A percentile compares a stretch with the other conserved stretches of the same genome.
Evolutionary conservation across 2,113 vertebrate genomes (phyloP).

Genomic region (Solenodon paradoxus): DNA sequence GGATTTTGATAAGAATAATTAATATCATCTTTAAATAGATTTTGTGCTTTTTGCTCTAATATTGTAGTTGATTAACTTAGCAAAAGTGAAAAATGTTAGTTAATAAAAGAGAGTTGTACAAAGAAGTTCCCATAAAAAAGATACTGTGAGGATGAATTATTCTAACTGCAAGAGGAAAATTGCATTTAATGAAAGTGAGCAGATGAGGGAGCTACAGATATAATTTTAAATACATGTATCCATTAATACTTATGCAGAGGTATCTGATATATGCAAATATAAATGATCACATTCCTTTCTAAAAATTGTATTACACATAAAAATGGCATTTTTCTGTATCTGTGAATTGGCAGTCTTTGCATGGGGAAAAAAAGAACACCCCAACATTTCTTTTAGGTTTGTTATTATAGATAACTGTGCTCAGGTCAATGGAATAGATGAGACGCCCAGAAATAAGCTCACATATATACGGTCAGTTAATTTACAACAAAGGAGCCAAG

Average conservation of each 20-base stretch:
- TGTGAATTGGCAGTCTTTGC: background rate
- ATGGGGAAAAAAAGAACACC: background rate
- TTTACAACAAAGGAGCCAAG: too few species aligned
- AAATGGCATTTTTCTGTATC: background rate
- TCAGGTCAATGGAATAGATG: too few species aligned
- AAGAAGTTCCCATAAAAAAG: background rate
- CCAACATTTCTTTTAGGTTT: background rate
- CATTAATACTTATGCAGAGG: background rate
- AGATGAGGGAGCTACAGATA: slow-evolving; percentile 55
- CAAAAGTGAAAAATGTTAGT: background rate
- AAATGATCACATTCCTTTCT: background rate
- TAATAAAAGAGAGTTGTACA: background rate
- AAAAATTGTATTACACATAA: background rate
- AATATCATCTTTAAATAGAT: background rate
- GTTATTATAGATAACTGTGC: background rate
- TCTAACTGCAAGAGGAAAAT: background rate
- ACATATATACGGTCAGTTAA: too few species aligned
- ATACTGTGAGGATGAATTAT: background rate
- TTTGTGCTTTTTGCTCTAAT: slow-evolving; percentile 5
- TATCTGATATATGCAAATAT: background rate
- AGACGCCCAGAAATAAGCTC: too few species aligned
- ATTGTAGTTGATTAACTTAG: slow-evolving; percentile 12
- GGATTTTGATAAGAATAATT: background rate
- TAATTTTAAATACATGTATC: slow-evolving; percentile 3
- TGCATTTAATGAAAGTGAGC: slow-evolving; percentile 18